These are phyloP conservation scores for Perca schrenkii DNA, from an alignment of 2,113 vertebrate genomes.

Conservation along the genomic window DNA sequence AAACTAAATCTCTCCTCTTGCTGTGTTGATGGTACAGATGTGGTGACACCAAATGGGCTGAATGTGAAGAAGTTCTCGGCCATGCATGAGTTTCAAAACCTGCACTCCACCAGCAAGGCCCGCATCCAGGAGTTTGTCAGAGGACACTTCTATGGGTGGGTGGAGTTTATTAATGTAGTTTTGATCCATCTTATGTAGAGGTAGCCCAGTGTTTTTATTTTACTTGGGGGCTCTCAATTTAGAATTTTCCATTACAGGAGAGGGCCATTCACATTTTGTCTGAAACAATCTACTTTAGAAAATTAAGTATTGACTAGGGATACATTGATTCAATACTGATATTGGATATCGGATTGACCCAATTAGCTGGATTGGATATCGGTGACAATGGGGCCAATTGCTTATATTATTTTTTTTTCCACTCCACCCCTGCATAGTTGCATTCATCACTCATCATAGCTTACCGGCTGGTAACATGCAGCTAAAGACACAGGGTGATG, in stretches of 20 bases:
- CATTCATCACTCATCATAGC: too few relatives aligned
- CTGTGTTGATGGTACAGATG: conserved; percentile 89
- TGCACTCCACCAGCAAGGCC: conserved; percentile 93
- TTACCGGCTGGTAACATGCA: too few relatives aligned
- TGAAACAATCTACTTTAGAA: not conserved
- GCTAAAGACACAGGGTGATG: too few relatives aligned
- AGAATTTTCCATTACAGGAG: not conserved
- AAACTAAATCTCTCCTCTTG: not conserved
- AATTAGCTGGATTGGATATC: too few relatives aligned
- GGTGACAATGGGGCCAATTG: too few relatives aligned
- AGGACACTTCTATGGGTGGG: conserved; percentile 98
- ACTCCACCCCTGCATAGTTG: too few relatives aligned
- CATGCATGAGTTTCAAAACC: conserved; percentile 98
- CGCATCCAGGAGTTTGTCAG: conserved; percentile 97
- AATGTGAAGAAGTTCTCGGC: conserved; percentile 99
- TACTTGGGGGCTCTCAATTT: not conserved
- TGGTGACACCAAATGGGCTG: conserved; percentile 96
- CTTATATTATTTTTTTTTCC: too few relatives aligned
- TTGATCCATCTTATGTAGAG: not conserved
- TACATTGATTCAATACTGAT: too few relatives aligned
- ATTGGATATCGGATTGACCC: too few relatives aligned
- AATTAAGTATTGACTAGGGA: too few relatives aligned
- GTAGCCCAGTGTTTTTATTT: not conserved
- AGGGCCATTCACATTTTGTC: not conserved
- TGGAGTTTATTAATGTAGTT: not conserved